A percentile compares a stretch with the other conserved stretches of the same genome.
These are phyloP conservation scores for Meteorus sp. DNA, from an alignment of 1,140 invertebrate species.

Conservation along the genomic window DNA sequence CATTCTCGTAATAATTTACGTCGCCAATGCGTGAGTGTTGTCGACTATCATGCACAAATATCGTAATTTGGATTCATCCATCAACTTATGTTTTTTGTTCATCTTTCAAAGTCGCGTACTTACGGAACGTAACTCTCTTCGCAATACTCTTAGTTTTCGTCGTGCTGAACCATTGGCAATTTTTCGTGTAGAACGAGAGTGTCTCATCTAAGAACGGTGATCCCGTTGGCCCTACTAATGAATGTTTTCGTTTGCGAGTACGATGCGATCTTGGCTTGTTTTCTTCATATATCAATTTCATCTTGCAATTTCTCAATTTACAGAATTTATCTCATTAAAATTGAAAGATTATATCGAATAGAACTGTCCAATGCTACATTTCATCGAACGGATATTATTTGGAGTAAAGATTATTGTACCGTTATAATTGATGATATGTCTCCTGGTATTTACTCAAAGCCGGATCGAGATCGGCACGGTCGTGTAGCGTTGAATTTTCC, in stretches of 20 bases:
- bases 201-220: slow-evolving; percentile 47
- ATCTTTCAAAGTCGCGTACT: slow-evolving; percentile 30
- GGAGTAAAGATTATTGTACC: no score
- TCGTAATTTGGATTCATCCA: background rate
- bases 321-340: no score
- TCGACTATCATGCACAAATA: no score
- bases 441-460: no score
- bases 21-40: no score
- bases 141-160: slow-evolving; percentile 34
- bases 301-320: slow-evolving; percentile 5
- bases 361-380: no score
- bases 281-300: slow-evolving; percentile 30
- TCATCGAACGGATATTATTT: no score
- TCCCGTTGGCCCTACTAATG: slow-evolving; percentile 51
- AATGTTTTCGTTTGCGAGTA: slow-evolving; percentile 45
- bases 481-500: no score
- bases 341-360: no score
- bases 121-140: slow-evolving; percentile 43
- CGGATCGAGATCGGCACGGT: no score
- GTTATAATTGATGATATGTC: no score
- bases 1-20: no score
- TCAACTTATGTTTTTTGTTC: slow-evolving; percentile 2
- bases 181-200: slow-evolving; percentile 39
- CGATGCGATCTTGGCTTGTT: slow-evolving; percentile 34
- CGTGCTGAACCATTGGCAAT: slow-evolving; percentile 44